phyloP scores from a whole-genome alignment of 2,888 invertebrate genomes.

The Athrips mouffetella region DNA sequence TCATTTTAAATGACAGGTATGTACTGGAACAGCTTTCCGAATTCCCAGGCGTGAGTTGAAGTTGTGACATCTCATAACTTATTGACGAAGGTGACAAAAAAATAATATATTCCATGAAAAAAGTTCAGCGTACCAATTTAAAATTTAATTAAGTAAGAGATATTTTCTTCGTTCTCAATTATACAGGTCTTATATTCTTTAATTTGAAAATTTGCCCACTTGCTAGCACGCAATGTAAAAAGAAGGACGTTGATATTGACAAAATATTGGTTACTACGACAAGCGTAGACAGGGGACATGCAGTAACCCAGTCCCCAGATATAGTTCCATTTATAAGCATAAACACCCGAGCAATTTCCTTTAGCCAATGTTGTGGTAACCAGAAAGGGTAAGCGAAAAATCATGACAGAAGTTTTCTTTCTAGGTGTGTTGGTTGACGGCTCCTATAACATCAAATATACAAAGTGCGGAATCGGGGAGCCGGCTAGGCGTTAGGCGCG shows the following conservation, averaged over 20 bases:
- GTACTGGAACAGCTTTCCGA: not conserved
- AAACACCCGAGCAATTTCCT: no score
- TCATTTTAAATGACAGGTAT: not conserved
- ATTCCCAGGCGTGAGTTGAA: slow-evolving; percentile 17
- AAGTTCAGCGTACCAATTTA: not conserved
- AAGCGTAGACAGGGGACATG: not conserved
- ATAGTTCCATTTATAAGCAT: no score
- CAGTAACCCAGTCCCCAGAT: not conserved
- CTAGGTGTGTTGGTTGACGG: not conserved
- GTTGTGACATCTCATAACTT: slow-evolving; percentile 29
- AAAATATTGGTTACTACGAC: slow-evolving; percentile 2
- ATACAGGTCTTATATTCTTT: no score
- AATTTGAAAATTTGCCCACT: no score
- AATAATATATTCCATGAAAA: not conserved
- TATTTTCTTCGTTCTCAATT: no score
- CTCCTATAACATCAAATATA: slow-evolving; percentile 8
- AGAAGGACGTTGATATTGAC: not conserved
- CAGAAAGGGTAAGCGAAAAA: not conserved
- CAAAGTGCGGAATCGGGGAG: slow-evolving; percentile 6
- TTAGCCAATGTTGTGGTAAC: not conserved
- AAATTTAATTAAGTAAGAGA: not conserved
- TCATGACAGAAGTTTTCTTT: not conserved
- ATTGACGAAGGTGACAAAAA: slow-evolving; percentile 24
- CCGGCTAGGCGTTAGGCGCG: no score
- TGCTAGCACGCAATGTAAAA: no score